Evolutionary conservation across 2,797 vertebrate genomes (phyloP).

Genomic region (Periophthalmus magnuspinnatus): DNA sequence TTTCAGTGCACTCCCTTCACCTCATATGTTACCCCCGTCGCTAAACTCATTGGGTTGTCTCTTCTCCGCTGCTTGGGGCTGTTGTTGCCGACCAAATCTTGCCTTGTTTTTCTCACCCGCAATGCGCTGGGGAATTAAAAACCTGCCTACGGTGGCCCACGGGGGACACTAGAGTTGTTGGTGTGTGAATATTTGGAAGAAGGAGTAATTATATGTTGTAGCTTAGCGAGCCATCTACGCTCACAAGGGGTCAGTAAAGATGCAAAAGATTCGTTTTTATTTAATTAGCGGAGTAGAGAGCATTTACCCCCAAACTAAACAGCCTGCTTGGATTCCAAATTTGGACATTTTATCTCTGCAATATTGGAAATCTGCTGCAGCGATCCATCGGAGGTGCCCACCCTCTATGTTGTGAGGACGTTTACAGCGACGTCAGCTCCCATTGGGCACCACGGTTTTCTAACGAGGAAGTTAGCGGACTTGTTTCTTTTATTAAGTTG

Average conservation of each 20-base stretch:
- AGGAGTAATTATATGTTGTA: conserved; percentile 52
- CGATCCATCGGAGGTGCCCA: no score
- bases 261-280: not conserved
- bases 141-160: conserved; percentile 35
- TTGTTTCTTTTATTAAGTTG: no score
- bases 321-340: not conserved
- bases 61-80: conserved; percentile 22
- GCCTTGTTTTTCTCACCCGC: conserved; percentile 25
- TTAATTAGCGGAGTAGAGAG: not conserved
- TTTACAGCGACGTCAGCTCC: no score
- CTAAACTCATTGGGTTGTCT: conserved; percentile 11
- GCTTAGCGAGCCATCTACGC: not conserved
- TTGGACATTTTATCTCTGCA: no score
- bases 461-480: no score
- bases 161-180: conserved; percentile 35
- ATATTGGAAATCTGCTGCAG: no score
- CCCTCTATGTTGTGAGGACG: no score
- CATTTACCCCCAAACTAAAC: not conserved
- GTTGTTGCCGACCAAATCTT: conserved; percentile 41
- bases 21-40: conserved; percentile 16
- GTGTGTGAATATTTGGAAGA: conserved; percentile 61
- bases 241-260: not conserved
- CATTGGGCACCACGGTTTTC: no score
- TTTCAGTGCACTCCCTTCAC: conserved; percentile 20
- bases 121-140: conserved; percentile 23